Conservation (phyloP, 2,888 invertebrate genomes). For the Hymenopus coronatus region DNA sequence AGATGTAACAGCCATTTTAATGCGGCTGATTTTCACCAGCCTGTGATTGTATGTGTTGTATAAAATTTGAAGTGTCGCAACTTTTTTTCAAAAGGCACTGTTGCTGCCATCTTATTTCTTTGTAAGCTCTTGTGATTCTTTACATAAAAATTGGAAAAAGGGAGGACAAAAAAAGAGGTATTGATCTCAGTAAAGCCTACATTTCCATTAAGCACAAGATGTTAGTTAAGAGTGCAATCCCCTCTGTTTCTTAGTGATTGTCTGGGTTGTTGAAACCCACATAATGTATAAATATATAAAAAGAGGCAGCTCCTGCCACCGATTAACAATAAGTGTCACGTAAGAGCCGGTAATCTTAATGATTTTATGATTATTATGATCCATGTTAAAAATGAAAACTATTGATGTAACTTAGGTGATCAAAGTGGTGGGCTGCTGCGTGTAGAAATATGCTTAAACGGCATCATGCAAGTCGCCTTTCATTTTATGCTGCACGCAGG, state of each 20-base stretch:
- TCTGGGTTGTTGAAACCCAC: slow-evolving; percentile 8
- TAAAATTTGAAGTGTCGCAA: neutral
- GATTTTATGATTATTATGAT: slow-evolving; percentile 15
- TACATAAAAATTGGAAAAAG: neutral
- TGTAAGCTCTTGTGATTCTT: neutral
- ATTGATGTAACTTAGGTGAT: slow-evolving; percentile 21
- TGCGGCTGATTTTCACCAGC: neutral
- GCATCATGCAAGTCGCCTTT: neutral
- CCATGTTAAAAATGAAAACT: slow-evolving; percentile 13
- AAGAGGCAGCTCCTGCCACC: slow-evolving; percentile 21
- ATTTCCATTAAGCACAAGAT: slow-evolving; percentile 6
- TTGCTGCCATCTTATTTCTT: neutral
- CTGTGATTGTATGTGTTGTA: neutral
- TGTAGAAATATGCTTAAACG: slow-evolving; percentile 5
- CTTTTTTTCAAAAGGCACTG: neutral
- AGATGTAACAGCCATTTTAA: neutral
- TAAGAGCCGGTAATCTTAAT: neutral
- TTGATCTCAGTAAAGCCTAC: slow-evolving; percentile 11
- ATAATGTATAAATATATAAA: neutral
- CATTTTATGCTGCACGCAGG: neutral
- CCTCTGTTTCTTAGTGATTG: slow-evolving; percentile 12
- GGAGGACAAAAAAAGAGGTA: neutral
- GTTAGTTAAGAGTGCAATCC: slow-evolving; percentile 9
- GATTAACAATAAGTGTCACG: slow-evolving; percentile 10
- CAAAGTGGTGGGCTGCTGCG: neutral